Evolutionary conservation across 1,140 invertebrate species (phyloP), one percentile per base, ranked within the genome.

Genomic region (Lethrus apterus): DNA sequence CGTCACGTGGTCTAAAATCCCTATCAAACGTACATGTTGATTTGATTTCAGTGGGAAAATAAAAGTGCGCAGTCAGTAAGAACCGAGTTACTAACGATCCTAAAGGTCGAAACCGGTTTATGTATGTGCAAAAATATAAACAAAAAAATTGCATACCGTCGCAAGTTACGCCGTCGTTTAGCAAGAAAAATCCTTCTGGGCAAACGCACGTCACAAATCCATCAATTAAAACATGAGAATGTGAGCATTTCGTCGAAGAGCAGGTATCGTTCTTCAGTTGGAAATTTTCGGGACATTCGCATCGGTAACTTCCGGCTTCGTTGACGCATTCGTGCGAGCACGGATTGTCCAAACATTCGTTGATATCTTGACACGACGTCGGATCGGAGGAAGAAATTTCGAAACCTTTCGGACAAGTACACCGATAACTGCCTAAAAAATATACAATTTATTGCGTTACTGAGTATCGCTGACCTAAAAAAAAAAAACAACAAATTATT

Each of bases 1-100:
- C 24, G 24, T n/a, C n/a, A n/a, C n/a, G n/a, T 20, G 80, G 47
- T 41, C 66, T 59, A 57, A 66, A 73, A 33, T 76, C 75, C 23
- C 67, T 52, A 2, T 73, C 74, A 60, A 81, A 85, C 3, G 66
- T 69, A 59, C 81, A 83, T 50, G 74, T 72, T 56, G 72, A 81
- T n/a, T n/a, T n/a, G n/a, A n/a, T n/a, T n/a, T n/a, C n/a, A n/a
- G n/a, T n/a, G n/a, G n/a, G n/a, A n/a, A n/a, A n/a, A n/a, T n/a
- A n/a, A n/a, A n/a, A n/a, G n/a, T n/a, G n/a, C n/a, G n/a, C n/a
- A n/a, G n/a, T n/a, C n/a, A n/a, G n/a, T n/a, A n/a, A n/a, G n/a
- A n/a, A n/a, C n/a, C n/a, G n/a, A n/a, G n/a, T n/a, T n/a, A n/a
- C n/a, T n/a, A n/a, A n/a, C n/a, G 7, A n/a, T 29, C 24, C 7